Evolutionary conservation across 2,113 vertebrate species (phyloP).

Genomic region (Pygoscelis antarcticus): DNA sequence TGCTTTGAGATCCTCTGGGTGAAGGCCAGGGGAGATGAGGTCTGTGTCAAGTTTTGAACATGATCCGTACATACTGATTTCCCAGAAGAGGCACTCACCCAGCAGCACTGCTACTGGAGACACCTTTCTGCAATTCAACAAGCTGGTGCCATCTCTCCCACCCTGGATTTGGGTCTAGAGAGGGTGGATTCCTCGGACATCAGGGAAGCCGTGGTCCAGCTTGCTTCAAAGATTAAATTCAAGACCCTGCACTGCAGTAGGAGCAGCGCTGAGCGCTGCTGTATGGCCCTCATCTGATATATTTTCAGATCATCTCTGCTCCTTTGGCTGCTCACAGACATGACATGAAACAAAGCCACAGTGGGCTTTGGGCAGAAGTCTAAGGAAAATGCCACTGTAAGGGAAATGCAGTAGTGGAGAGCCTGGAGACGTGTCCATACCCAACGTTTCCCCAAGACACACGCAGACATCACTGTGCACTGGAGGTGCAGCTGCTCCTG

Average conservation of each 20-base stretch:
- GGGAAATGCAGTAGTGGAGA: neutral
- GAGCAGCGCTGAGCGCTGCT: neutral
- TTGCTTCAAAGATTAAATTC: neutral
- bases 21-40: neutral
- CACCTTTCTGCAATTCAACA: neutral
- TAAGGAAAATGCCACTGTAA: neutral
- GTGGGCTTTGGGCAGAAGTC: neutral
- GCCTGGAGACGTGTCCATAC: neutral
- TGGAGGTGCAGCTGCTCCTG: neutral
- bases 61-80: neutral
- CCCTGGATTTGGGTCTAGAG: neutral
- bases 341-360: neutral
- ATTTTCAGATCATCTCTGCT: neutral
- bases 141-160: neutral
- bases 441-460: rapidly evolving
- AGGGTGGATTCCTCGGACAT: neutral
- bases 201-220: neutral
- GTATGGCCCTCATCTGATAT: neutral
- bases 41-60: neutral
- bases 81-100: neutral
- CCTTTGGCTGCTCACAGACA: neutral
- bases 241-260: neutral
- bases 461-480: rapidly evolving
- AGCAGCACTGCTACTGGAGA: neutral
- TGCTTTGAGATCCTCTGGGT: neutral